Base-by-base conservation (phyloP, 2,888 invertebrate genomes). In the Sinopyrophorus schimmeli region DNA sequence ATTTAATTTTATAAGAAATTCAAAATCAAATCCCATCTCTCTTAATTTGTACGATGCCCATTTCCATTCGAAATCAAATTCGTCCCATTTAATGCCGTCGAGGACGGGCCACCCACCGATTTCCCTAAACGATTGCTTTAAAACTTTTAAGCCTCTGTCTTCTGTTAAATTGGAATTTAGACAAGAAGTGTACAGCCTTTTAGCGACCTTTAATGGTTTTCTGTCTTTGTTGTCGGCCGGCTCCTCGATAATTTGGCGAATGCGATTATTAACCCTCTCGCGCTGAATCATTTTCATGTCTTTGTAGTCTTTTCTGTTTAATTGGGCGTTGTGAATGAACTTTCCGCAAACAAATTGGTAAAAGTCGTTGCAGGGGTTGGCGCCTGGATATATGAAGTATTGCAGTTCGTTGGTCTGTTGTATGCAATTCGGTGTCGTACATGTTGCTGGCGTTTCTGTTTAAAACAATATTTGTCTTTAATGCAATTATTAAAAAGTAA, bases 21-120 rank as follows among this genome's bases (percentile, higher is more conserved):
- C 63, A 50, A 64, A 65, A 54, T 66, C 63, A 47, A 68, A 57
- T 23, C 73, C 73, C 39, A 64, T 53, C 37, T 57, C 52, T 28
- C 69, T 57, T 39, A 73, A 62, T 48, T 64, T 65, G 37, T 63
- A 58, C 12, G 67, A 59, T 12, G 67, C 63, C 14, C 57, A 57
- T 43, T 59, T 63, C 71, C 72, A 73, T 53, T 68, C 63, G 57
- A 70, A 73, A 17, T 58, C 74, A 44, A 55, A 55, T 27, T 68
- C 64, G 32, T 71, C 64, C 78, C 77, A 78, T 34, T 67, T 61
- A 48, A 69, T 64, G 6, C 74, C 74, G 44, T 73, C 73, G 7
- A 78, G 62, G n/a, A 76, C 73, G 5, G 82, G 82, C 81, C 81
- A 82, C 1, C 80, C 80, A 7, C 81, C 81, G 18, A 81, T 72